Conservation (phyloP, 2,888 invertebrate species). For the Aspidiotus destructor region DNA sequence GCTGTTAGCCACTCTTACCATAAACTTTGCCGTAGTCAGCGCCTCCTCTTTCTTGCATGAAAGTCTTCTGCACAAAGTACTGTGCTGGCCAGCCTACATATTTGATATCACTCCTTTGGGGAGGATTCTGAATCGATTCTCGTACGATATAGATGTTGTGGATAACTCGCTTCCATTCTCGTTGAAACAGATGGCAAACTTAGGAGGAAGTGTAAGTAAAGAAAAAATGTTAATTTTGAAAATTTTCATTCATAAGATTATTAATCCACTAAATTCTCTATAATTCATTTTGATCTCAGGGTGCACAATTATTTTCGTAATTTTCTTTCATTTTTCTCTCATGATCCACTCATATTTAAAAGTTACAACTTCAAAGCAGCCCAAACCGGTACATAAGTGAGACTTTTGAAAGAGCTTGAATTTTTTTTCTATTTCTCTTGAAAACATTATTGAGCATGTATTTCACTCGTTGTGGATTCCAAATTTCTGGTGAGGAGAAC, state of each 20-base stretch:
- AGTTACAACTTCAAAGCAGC: too few species aligned
- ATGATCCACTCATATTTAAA: not conserved
- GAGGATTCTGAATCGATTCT: constrained; percentile 57
- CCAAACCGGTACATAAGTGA: too few species aligned
- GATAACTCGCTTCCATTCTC: constrained; percentile 46
- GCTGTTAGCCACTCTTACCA: constrained; percentile 56
- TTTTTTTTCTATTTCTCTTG: too few species aligned
- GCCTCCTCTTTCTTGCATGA: constrained; percentile 53
- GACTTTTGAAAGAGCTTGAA: too few species aligned
- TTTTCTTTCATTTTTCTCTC: not conserved
- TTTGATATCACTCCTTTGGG: constrained; percentile 71
- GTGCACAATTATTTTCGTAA: too few species aligned
- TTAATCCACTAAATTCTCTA: too few species aligned
- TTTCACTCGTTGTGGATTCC: too few species aligned
- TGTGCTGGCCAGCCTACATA: constrained; percentile 61
- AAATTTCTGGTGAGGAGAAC: too few species aligned
- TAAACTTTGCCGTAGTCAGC: constrained; percentile 56
- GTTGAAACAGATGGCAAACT: constrained; percentile 11
- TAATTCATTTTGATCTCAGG: not conserved
- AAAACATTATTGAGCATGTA: too few species aligned
- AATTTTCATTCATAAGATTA: too few species aligned
- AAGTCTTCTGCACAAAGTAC: constrained; percentile 50
- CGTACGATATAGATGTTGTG: constrained; percentile 50
- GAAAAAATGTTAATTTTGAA: too few species aligned
- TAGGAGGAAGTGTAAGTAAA: constrained; percentile 18